phyloP scores from a whole-genome alignment of 1,140 invertebrate genomes.

The Schlechtendalia chinensis region DNA sequence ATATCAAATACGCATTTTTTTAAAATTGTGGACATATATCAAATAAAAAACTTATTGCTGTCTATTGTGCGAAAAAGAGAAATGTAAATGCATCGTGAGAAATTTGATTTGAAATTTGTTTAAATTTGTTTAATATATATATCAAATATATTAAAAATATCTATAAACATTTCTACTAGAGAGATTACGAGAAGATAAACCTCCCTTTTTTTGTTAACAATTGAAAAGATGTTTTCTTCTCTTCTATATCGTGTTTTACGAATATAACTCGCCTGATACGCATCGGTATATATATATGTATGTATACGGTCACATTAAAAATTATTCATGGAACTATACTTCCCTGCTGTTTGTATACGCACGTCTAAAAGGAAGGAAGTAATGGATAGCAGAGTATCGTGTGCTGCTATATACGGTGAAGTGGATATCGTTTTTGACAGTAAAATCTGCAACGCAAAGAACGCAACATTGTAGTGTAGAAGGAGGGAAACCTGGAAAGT shows the following conservation, averaged over 20 bases:
- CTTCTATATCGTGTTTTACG: background rate
- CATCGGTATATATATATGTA: background rate
- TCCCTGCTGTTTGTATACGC: background rate
- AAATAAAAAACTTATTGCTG: background rate
- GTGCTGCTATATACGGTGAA: background rate
- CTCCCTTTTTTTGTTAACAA: background rate
- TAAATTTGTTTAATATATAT: background rate
- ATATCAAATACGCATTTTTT: background rate
- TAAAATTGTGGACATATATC: no score
- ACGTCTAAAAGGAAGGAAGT: background rate
- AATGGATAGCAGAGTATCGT: constrained; percentile 16
- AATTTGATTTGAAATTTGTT: background rate
- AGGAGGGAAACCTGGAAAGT: background rate
- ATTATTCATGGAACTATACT: constrained; percentile 4
- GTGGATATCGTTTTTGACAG: constrained; percentile 41
- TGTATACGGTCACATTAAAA: constrained; percentile 21
- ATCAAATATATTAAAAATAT: no score
- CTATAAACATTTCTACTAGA: background rate
- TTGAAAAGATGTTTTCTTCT: background rate
- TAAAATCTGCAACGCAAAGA: constrained; percentile 11
- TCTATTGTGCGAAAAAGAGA: background rate
- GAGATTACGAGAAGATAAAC: background rate
- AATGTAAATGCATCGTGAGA: background rate
- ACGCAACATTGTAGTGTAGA: background rate
- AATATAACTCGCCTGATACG: background rate